These are phyloP conservation scores for Diarsia dahlii DNA, from an alignment of 2,888 invertebrate species.

Conservation along the genomic window DNA sequence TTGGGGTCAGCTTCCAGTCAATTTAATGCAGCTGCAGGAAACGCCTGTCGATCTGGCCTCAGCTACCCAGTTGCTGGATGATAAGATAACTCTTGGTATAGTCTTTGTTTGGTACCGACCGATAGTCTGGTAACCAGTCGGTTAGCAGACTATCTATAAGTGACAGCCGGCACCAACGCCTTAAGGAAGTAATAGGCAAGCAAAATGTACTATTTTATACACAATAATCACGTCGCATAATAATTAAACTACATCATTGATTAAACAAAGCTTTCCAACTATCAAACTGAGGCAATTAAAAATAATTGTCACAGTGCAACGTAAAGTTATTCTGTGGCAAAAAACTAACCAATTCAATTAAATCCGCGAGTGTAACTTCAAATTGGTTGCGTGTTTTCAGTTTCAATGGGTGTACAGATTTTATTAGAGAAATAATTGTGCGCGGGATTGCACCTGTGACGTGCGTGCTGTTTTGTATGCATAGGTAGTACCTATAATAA, in stretches of 20 bases:
- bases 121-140: neutral
- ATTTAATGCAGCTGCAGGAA: too few relatives aligned
- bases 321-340: slow-evolving; percentile 39
- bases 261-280: slow-evolving; percentile 27
- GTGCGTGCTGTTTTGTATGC: slow-evolving; percentile 2
- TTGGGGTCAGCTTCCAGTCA: neutral
- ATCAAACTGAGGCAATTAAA: slow-evolving; percentile 40
- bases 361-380: slow-evolving; percentile 52
- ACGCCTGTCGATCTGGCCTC: neutral
- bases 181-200: neutral
- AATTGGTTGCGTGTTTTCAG: slow-evolving; percentile 60
- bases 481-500: neutral
- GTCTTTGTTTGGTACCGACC: too few relatives aligned
- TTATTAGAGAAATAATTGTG: slow-evolving; percentile 55
- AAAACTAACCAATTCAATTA: slow-evolving; percentile 61
- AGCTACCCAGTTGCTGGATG: too few relatives aligned
- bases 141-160: neutral
- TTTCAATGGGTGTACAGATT: slow-evolving; percentile 54
- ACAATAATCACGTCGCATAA: neutral
- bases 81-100: too few relatives aligned
- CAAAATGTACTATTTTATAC: too few relatives aligned
- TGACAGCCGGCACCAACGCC: neutral
- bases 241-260: slow-evolving; percentile 23
- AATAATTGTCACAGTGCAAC: slow-evolving; percentile 40
- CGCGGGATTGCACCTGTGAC: slow-evolving; percentile 33